A percentile compares a stretch with the other conserved stretches of the same genome.
Evolutionary conservation across 2,113 vertebrate species (phyloP).

Genomic region (Trinectes maculatus): DNA sequence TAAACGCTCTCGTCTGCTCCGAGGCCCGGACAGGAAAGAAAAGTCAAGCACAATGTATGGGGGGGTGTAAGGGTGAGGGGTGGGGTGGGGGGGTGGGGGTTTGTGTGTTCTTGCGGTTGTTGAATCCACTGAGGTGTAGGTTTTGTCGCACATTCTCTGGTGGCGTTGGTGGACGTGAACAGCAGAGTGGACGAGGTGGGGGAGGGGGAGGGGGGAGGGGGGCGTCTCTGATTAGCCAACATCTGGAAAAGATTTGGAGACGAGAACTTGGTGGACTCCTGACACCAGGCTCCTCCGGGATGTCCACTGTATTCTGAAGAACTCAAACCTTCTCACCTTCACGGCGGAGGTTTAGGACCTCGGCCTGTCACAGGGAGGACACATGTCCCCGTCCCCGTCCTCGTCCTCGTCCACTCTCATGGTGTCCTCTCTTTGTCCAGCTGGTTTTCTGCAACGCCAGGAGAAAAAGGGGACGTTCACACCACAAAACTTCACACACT

Average conservation of each 20-base stretch:
- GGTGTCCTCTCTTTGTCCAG: slow-evolving; percentile 17
- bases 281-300: slow-evolving; percentile 56
- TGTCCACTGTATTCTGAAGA: slow-evolving; percentile 44
- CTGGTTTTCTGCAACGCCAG: not conserved
- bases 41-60: slow-evolving; percentile 55
- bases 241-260: slow-evolving; percentile 78
- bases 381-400: slow-evolving; percentile 7
- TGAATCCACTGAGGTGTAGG: too few relatives aligned
- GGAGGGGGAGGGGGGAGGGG: not conserved
- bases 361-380: slow-evolving; percentile 14
- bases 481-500: slow-evolving; percentile 3
- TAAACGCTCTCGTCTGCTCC: slow-evolving; percentile 72
- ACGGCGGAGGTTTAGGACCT: slow-evolving; percentile 35
- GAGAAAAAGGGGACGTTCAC: slow-evolving; percentile 3
- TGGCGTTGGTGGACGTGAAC: slow-evolving; percentile 38
- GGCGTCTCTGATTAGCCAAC: slow-evolving; percentile 69
- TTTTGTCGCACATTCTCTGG: slow-evolving; percentile 32
- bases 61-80: slow-evolving; percentile 33
- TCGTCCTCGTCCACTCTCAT: not conserved
- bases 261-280: slow-evolving; percentile 65
- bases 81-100: too few relatives aligned
- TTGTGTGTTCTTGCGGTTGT: too few relatives aligned
- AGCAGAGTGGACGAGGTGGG: not conserved
- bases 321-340: slow-evolving; percentile 33
- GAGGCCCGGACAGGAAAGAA: slow-evolving; percentile 46